Conservation (phyloP, 2,797 vertebrate species). For the Syndactyla subalaris region DNA sequence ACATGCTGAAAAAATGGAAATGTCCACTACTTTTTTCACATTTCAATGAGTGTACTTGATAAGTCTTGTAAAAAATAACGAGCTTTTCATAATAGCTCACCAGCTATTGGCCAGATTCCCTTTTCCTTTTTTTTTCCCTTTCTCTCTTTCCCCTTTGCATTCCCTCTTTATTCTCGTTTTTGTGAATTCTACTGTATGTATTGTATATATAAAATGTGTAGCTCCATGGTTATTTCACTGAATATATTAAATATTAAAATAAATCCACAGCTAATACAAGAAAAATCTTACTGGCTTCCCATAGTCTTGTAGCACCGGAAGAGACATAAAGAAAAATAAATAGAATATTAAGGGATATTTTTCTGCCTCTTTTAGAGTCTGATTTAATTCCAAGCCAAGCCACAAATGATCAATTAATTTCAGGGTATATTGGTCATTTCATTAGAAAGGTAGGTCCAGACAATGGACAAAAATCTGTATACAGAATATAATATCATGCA, state of each 20-base stretch:
- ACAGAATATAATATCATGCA: accelerated
- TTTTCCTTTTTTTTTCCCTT: not conserved
- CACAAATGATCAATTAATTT: not conserved
- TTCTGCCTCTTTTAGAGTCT: not conserved
- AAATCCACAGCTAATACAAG: not conserved
- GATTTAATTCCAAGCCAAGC: not conserved
- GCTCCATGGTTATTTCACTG: not conserved
- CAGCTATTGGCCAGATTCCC: not conserved
- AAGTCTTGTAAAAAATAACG: not conserved
- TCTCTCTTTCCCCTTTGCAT: not conserved
- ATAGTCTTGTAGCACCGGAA: not conserved
- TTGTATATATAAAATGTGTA: not conserved
- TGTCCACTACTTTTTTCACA: not conserved
- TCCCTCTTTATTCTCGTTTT: not conserved
- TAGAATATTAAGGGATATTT: not conserved
- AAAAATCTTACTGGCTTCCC: not conserved
- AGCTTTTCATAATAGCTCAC: not conserved
- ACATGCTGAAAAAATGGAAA: not conserved
- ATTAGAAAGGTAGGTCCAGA: not conserved
- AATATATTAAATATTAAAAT: not conserved
- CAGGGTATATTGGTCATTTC: not conserved
- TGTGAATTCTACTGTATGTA: not conserved
- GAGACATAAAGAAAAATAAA: not conserved
- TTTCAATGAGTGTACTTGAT: not conserved
- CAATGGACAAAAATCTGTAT: not conserved